Conservation (phyloP, 1,140 invertebrate species). For the Apis cerana region DNA sequence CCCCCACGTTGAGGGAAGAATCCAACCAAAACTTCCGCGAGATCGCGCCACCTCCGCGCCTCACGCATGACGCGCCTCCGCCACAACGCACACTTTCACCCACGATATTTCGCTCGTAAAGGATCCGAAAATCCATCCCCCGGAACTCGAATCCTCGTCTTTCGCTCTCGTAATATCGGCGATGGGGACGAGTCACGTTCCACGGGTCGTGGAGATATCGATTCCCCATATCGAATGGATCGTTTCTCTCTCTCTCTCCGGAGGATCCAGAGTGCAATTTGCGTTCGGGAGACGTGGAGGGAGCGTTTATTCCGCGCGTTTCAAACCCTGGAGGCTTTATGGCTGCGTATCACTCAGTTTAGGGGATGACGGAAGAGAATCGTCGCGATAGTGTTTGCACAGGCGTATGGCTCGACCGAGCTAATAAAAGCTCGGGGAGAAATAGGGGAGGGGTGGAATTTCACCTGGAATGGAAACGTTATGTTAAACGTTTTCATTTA, state of each 20-base stretch:
- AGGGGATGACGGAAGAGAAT: constrained; percentile 14
- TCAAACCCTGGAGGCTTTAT: not conserved
- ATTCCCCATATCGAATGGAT: not conserved
- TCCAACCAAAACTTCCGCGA: not conserved
- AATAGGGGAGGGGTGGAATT: not conserved
- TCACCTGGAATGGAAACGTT: not conserved
- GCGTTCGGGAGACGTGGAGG: not conserved
- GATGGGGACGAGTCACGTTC: not conserved
- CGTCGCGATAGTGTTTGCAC: constrained; percentile 17
- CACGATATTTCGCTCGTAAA: not conserved
- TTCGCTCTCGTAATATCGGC: not conserved
- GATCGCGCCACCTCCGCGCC: not conserved
- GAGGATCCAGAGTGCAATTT: not conserved
- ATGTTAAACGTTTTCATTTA: constrained; percentile 32
- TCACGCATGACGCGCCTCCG: not conserved
- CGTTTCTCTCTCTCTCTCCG: not conserved
- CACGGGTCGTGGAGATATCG: not conserved
- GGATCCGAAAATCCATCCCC: not conserved
- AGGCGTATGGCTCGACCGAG: not conserved
- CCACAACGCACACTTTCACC: not conserved
- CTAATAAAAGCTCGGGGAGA: constrained; percentile 7
- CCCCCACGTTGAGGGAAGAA: not conserved
- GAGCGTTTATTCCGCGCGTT: constrained; percentile 1
- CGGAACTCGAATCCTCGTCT: not conserved
- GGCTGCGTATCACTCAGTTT: not conserved